A percentile compares a stretch with the other conserved stretches of the same genome.
Conservation (phyloP, 2,113 vertebrate genomes). For the Acanthochromis polyacanthus region DNA sequence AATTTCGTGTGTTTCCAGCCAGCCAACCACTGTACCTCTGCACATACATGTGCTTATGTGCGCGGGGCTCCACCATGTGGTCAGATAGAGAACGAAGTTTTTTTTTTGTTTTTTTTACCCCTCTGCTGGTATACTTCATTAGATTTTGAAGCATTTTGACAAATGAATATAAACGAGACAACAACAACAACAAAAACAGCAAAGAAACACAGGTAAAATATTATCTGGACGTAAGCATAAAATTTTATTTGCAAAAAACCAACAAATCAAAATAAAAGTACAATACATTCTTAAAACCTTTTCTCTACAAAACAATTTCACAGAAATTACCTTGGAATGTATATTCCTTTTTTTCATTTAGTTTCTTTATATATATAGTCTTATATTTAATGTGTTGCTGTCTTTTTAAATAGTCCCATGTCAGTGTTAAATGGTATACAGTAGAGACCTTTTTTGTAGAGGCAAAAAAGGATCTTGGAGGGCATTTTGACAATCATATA, state of each 20-base stretch:
- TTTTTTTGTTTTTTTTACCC: background rate
- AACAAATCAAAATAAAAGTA: constrained; percentile 82
- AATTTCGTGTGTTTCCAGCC: background rate
- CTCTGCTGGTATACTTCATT: background rate
- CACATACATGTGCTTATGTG: background rate
- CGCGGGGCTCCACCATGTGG: constrained; percentile 63
- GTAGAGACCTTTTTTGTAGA: constrained; percentile 56
- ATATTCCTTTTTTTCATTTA: constrained; percentile 79
- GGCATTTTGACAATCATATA: constrained; percentile 67
- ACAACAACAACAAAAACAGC: background rate
- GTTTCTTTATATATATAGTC: constrained; percentile 66
- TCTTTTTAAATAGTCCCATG: constrained; percentile 73
- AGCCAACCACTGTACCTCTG: too few relatives aligned
- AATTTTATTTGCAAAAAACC: constrained; percentile 86
- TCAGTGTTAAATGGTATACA: constrained; percentile 67
- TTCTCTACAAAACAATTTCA: constrained; percentile 90
- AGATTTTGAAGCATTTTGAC: background rate
- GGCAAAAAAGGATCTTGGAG: constrained; percentile 62
- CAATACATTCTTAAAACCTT: constrained; percentile 87
- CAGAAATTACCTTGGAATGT: constrained; percentile 90
- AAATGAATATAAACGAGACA: background rate
- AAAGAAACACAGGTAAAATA: constrained; percentile 16
- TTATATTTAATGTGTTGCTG: constrained; percentile 62
- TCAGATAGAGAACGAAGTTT: constrained; percentile 1
- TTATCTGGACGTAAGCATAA: constrained; percentile 76